Base-by-base conservation (phyloP, 2,797 vertebrate species). In the Bradypodion ventrale region DNA sequence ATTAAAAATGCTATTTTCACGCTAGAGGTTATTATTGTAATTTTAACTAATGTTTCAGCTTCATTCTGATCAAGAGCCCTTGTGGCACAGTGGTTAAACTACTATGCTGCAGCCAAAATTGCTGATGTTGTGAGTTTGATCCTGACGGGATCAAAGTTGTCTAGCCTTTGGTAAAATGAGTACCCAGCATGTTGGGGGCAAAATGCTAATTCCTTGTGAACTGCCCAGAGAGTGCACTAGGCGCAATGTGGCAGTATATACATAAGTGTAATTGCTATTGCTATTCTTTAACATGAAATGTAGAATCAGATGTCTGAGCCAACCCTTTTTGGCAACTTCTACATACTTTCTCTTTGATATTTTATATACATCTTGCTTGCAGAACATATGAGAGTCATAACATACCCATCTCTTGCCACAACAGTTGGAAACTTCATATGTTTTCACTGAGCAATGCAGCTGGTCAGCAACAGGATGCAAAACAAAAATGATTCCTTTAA, bases 401-500 rank as follows among this genome's bases (percentile, higher is more conserved):
- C 13, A 59, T 29, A 72, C 2, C 13, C 77, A n/a, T 46, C 84
- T 79, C 70, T 85, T 59, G 3, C 35, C 76, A 87, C 72, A 66
- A 78, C 49, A 81, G 69, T 83, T 87, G 49, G 72, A 60, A 79
- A 12, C 32, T 75, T 73, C 65, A 85, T 81, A 27, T n/a, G 84
- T 90, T 90, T 76, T 68, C 74, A 89, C 12, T 29, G 82, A 37
- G 73, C n/a, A 85, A 78, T 70, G 89, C 78, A 79, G 7, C 74
- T 13, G 62, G 77, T 90, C 62, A 40, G 44, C 74, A 85, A 83
- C 86, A 21, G 35, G 79, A 32, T 56, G 37, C 75, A 73, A n/a
- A n/a, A n/a, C n/a, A n/a, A n/a, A n/a, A n/a, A n/a, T n/a, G n/a
- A n/a, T n/a, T n/a, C n/a, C 52, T 59, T 42, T 73, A 35, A 65